Conservation (phyloP, 2,888 invertebrate genomes). For the Yponomeuta malinellus region DNA sequence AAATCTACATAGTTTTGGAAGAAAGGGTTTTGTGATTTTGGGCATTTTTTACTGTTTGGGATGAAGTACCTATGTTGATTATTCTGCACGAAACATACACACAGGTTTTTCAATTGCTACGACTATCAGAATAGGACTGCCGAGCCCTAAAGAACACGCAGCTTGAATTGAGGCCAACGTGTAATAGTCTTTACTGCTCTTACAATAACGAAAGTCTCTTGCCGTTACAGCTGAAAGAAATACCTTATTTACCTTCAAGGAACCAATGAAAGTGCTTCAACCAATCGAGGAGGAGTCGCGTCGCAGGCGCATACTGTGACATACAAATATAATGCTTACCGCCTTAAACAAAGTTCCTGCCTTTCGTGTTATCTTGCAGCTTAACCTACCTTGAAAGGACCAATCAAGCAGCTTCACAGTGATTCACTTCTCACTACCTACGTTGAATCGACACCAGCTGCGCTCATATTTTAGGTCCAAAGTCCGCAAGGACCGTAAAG, state of each 20-base stretch:
- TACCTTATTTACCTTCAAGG: conserved; percentile 36
- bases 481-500: no score
- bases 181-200: background rate
- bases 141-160: background rate
- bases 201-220: background rate
- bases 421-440: no score
- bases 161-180: background rate
- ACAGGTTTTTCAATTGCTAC: background rate
- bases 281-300: background rate
- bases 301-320: background rate
- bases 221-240: background rate
- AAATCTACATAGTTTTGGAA: no score
- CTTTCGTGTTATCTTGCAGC: background rate
- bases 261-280: conserved; percentile 55
- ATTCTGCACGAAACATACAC: no score
- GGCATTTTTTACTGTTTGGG: no score
- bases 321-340: background rate
- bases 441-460: no score
- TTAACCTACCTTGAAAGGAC: background rate
- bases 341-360: background rate
- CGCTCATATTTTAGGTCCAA: no score
- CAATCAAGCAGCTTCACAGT: no score
- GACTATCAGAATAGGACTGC: background rate
- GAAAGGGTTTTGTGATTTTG: no score
- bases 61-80: no score